phyloP scores from a whole-genome alignment of 2,113 vertebrate species.

The Odontophorus gujanensis region DNA sequence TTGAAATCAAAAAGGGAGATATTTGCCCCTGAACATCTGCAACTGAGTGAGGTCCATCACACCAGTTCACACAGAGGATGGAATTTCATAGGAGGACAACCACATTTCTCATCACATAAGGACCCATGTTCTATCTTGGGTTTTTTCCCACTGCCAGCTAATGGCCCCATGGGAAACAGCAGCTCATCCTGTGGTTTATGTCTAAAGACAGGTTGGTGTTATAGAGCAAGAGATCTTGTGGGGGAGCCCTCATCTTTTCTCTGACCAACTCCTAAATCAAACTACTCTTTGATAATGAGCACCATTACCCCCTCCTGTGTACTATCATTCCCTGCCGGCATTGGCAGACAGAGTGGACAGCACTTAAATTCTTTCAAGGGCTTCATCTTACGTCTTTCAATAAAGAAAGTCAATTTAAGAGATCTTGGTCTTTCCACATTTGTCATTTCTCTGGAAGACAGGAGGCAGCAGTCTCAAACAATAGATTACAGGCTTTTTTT shows the following conservation, averaged over 20 bases:
- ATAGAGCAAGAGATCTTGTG: too few species aligned
- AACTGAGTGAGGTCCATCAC: background rate
- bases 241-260: background rate
- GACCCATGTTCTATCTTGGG: background rate
- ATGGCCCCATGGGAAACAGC: background rate
- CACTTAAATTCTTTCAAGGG: background rate
- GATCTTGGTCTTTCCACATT: background rate
- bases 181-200: background rate
- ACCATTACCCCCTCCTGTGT: rapidly evolving
- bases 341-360: rapidly evolving
- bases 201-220: background rate
- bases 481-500: background rate
- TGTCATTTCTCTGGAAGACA: background rate
- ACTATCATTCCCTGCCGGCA: background rate
- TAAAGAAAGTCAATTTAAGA: background rate
- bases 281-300: background rate
- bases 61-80: background rate
- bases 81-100: background rate
- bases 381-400: background rate
- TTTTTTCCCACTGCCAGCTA: rapidly evolving
- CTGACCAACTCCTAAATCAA: background rate
- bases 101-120: background rate
- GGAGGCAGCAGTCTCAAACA: background rate
- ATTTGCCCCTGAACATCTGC: background rate
- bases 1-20: background rate